Evolutionary conservation across 1,140 invertebrate genomes (phyloP), one percentile per base, ranked within the genome.

Genomic region (Drosophila subobscura): DNA sequence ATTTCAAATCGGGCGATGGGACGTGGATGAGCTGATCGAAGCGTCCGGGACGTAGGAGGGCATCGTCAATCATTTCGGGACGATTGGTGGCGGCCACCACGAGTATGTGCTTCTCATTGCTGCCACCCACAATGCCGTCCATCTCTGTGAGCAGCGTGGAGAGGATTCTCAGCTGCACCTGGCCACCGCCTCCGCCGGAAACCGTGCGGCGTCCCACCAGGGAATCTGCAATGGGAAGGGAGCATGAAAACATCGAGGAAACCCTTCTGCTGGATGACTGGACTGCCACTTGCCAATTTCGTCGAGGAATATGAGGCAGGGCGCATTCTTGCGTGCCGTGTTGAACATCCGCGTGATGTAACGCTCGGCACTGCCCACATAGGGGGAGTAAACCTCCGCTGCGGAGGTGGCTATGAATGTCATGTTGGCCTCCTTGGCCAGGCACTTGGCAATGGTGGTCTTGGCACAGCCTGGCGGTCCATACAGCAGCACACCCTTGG

Each of bases 381-480:
- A 95, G 2, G 94, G 93, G 0, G 94, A 95, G 67, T 94, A 95
- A 4, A 95, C 92, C 77, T 95, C 94, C 2, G 95, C 94, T 47
- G 94, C 93, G 63, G 93, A 95, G 1, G 94, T 92, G 5, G 94
- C 91, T 16, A 95, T 91, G 42, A 95, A 94, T n/a, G 93, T 94
- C 58, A 93, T 93, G 58, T 93, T 91, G 23, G 93, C 93, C 52
- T 94, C 93, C 56, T 92, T 93, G 14, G 95, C 95, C 25, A 95
- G 59, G 3, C 95, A 95, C 77, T 94, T 93, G 10, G 94, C 95
- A 16, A 96, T 92, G 63, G 94, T 94, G 5, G 95, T 96, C 92
- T 96, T 96, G 4, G 94, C 95, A 91, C 95, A 96, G 2, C 95
- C 95, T 1, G 96, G 95, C 16, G 96, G 95, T 2, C 96, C 96